phyloP scores from a whole-genome alignment of 2,888 invertebrate genomes.

The Sepioteuthis lessoniana region DNA sequence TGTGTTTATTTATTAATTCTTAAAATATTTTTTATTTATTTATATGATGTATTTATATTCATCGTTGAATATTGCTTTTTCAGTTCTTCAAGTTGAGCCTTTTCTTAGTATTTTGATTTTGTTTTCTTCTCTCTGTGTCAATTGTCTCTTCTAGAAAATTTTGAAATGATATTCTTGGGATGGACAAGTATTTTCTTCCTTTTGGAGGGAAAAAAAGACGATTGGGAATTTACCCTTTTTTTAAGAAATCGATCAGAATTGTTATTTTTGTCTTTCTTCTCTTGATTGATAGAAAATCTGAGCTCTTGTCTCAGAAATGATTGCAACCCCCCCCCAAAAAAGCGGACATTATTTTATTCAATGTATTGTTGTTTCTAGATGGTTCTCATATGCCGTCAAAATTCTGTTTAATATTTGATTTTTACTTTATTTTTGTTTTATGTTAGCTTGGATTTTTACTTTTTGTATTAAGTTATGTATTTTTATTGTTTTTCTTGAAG shows the following conservation, averaged over 20 bases:
- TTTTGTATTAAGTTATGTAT: no score
- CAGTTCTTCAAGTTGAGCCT: neutral
- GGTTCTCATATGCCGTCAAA: no score
- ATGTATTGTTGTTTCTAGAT: neutral
- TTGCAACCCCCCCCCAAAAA: neutral
- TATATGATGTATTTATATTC: neutral
- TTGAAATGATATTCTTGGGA: no score
- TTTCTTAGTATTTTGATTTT: neutral
- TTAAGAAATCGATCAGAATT: neutral
- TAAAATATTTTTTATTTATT: neutral
- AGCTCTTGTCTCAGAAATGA: neutral
- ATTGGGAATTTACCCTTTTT: neutral
- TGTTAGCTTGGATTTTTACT: no score
- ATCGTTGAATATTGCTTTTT: neutral
- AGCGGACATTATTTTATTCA: neutral
- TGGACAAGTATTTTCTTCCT: neutral
- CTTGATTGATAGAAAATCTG: neutral
- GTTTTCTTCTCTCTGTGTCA: no score
- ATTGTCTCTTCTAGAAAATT: no score
- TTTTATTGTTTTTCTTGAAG: no score
- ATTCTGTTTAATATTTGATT: no score
- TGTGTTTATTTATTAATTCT: no score
- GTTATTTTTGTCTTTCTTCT: neutral
- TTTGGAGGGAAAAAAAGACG: neutral
- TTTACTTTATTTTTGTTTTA: no score